Evolutionary conservation across 2,888 invertebrate genomes (phyloP).

Genomic region (Peribatodes rhomboidaria): DNA sequence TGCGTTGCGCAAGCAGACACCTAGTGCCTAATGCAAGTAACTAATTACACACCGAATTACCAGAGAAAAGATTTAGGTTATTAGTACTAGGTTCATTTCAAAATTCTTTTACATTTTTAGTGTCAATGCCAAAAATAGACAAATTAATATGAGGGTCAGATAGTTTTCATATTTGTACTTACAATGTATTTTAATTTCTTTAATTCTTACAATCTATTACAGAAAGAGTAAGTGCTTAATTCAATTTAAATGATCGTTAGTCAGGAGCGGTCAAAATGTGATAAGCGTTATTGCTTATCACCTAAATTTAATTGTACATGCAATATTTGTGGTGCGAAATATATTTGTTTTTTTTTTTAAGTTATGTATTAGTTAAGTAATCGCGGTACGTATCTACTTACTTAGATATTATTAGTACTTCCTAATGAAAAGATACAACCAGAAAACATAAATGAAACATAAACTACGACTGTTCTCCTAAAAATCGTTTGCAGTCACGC

Average conservation of each 20-base stretch:
- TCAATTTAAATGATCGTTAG: background rate
- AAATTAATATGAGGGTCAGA: constrained; percentile 3
- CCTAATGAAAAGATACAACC: too few relatives aligned
- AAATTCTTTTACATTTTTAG: constrained; percentile 12
- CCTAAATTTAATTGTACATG: background rate
- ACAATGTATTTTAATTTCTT: background rate
- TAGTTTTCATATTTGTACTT: background rate
- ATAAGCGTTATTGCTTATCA: too few relatives aligned
- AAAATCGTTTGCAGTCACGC: constrained; percentile 31
- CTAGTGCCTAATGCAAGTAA: constrained; percentile 43
- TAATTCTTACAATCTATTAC: background rate
- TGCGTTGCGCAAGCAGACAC: constrained; percentile 52
- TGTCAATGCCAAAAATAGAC: constrained; percentile 32
- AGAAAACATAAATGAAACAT: too few relatives aligned
- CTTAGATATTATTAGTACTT: too few relatives aligned
- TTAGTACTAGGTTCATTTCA: constrained; percentile 21
- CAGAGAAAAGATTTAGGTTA: constrained; percentile 35
- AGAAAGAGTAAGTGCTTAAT: background rate
- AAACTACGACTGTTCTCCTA: constrained; percentile 10
- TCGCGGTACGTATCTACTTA: too few relatives aligned
- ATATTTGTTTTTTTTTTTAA: too few relatives aligned
- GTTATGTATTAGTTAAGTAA: too few relatives aligned
- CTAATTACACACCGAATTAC: constrained; percentile 50
- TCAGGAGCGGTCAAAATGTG: background rate
- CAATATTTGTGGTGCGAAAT: too few relatives aligned